Conservation (phyloP, 2,797 vertebrate species). For the Scarus forsteni region DNA sequence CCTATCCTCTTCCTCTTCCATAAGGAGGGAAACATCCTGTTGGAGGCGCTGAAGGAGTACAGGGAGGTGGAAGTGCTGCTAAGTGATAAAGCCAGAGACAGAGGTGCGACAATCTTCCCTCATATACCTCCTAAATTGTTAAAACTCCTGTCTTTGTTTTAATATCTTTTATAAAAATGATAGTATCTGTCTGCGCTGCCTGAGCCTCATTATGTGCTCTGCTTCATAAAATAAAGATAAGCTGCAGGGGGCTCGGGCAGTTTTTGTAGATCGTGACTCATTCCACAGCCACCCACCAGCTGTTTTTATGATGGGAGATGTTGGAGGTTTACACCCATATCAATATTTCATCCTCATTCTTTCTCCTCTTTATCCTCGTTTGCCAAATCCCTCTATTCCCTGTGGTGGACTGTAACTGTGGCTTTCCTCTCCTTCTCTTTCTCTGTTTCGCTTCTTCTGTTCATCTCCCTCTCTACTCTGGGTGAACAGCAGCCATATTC, state of each 20-base stretch:
- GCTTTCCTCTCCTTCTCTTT: constrained; percentile 58
- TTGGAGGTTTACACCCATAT: constrained; percentile 41
- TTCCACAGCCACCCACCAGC: constrained; percentile 41
- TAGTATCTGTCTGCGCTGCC: constrained; percentile 19
- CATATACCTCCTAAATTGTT: background rate
- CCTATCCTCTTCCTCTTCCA: constrained; percentile 98
- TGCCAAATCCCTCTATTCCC: constrained; percentile 46
- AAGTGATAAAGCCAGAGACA: constrained; percentile 95
- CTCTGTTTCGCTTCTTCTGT: constrained; percentile 47
- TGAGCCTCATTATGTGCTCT: constrained; percentile 30
- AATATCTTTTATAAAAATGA: constrained; percentile 22
- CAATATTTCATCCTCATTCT: constrained; percentile 39
- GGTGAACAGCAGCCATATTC: constrained; percentile 95
- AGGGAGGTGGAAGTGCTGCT: constrained; percentile 96
- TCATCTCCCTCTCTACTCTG: constrained; percentile 64
- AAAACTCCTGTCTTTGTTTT: constrained; percentile 7
- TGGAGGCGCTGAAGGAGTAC: constrained; percentile 93
- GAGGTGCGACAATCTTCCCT: constrained; percentile 84
- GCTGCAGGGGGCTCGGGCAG: constrained; percentile 25
- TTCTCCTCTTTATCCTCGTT: constrained; percentile 39
- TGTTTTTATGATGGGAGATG: constrained; percentile 28
- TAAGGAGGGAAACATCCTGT: constrained; percentile 96
- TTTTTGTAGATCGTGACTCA: constrained; percentile 46
- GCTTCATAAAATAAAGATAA: constrained; percentile 60
- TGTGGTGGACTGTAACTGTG: constrained; percentile 63